Evolutionary conservation across 1,140 invertebrate species (phyloP), one percentile per base, ranked within the genome.

Genomic region (Caerostris darwini): DNA sequence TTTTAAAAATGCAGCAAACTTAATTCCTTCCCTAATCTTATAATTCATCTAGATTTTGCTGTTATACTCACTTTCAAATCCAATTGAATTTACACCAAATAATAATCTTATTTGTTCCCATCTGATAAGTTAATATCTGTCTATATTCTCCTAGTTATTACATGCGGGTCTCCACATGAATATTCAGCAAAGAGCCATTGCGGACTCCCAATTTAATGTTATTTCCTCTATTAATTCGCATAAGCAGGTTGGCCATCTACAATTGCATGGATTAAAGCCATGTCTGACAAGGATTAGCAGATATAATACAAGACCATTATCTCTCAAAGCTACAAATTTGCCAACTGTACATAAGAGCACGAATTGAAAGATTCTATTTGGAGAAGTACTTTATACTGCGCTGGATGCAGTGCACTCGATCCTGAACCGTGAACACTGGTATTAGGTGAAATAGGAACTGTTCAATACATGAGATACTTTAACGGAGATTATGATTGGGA

Each of bases 311-410:
- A 34, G 3, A 7, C 19, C n/a, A 34, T 71, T 34, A 8, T 19
- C 8, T 8, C 19, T 8, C 69, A 71, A 10, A 71, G 69, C 69
- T 71, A 71, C 69, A 71, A 71, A 71, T 71, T 71, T 71, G 69
- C 69, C 69, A 71, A 71, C 34, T 19, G 69, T 71, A 71, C 8
- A 71, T 71, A 71, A 12, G 34, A 34, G 34, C 69, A 34, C 19
- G 69, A 71, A 53, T 71, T 19, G 19, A 6, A 71, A 0, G n/a
- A 50, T 34, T 71, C 69, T 71, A 19, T 71, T 71, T 50, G 19
- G 0, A 4, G n/a, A 50, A 71, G 69, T 71, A 34, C 67, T 69
- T 69, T 5, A 69, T 69, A n/a, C 67, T 69, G 6, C 19, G 7
- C 12, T 71, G 3, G 8, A 12, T 5, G 34, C 34, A 34, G 10